Evolutionary conservation across 2,797 vertebrate species (phyloP), one percentile per base, ranked within the genome.

Genomic region (Tenualosa ilisha): DNA sequence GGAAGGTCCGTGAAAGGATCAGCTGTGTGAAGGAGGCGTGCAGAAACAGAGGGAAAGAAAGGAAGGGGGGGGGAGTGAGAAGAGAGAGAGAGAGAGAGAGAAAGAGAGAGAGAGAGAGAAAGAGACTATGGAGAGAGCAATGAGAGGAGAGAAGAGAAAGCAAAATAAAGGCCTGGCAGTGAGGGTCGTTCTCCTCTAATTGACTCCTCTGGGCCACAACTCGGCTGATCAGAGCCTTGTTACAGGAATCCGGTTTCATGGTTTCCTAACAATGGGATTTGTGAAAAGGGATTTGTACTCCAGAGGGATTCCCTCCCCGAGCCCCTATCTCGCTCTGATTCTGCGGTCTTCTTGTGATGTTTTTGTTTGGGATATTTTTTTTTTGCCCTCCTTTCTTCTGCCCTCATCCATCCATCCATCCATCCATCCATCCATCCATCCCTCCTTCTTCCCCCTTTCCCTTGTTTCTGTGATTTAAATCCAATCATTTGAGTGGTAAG

Each of bases 181-280:
- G 90, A 93, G 89, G 92, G 90, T 90, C 86, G 93, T 92, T 93
- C 92, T 94, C 92, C 91, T 95, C 93, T 96, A 96, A 96, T 96
- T 96, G 93, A 95, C 94, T 95, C 95, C 95, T 96, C 92, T 95
- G 95, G 94, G 96, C 90, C 89, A 50, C 86, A 89, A 89, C 92
- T 93, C 86, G 88, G 91, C 93, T 95, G 95, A 96, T 96, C 95
- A 96, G 94, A 95, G 93, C 93, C 94, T 95, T 94, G 95, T 95
- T 95, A 95, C 91, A 90, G 92, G 92, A 94, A 95, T 96, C 95
- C 88, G 87, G 94, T 96, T 96, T 96, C 95, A 96, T 94, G 94
- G 92, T 94, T 95, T 94, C 92, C 91, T 94, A 95, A 96, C 95
- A 96, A 96, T 94, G 92, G 94, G 95, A 95, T 96, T 95, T 95